Percentiles rank a stretch among this genome's conserved stretches.
Conservation (phyloP, 2,797 vertebrate species). For the Distichodus sexfasciatus region DNA sequence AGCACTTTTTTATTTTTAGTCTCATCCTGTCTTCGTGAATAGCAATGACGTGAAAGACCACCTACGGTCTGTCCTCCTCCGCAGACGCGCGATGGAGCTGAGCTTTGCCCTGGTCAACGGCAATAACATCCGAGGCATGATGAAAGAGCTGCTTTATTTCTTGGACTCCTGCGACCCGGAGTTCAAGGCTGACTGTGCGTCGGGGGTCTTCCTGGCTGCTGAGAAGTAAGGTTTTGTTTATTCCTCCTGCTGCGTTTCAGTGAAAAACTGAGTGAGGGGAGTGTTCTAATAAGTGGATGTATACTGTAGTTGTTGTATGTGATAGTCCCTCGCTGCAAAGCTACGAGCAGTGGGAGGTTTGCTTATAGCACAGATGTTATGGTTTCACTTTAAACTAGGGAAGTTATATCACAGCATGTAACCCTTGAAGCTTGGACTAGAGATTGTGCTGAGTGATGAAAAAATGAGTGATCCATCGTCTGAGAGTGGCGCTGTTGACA, state of each 20-base stretch:
- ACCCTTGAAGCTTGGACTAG: not conserved
- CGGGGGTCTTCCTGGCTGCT: conserved; percentile 96
- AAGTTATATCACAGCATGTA: not conserved
- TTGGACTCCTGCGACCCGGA: conserved; percentile 98
- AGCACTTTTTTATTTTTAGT: not conserved
- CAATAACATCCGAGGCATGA: conserved; percentile 99
- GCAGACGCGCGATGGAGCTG: conserved; percentile 96
- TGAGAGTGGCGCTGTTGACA: conserved; percentile 76
- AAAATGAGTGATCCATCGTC: conserved; percentile 92
- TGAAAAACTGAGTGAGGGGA: not conserved
- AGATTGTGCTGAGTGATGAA: conserved; percentile 82
- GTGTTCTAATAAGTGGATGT: not conserved
- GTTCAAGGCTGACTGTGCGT: conserved; percentile 98
- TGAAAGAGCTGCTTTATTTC: conserved; percentile 99
- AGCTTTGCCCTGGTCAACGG: conserved; percentile 98
- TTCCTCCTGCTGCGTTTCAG: conserved; percentile 10
- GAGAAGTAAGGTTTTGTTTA: conserved; percentile 85
- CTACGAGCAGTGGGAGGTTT: not conserved
- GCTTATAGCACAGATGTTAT: not conserved
- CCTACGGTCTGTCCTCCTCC: conserved; percentile 6
- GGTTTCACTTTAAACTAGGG: not conserved
- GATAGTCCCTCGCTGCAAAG: not conserved
- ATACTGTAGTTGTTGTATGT: not conserved
- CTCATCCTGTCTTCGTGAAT: conserved; percentile 16
- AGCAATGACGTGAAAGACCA: not conserved